A percentile compares a stretch with the other conserved stretches of the same genome.
phyloP scores from a whole-genome alignment of 2,888 invertebrate genomes.

The Eledone cirrhosa region DNA sequence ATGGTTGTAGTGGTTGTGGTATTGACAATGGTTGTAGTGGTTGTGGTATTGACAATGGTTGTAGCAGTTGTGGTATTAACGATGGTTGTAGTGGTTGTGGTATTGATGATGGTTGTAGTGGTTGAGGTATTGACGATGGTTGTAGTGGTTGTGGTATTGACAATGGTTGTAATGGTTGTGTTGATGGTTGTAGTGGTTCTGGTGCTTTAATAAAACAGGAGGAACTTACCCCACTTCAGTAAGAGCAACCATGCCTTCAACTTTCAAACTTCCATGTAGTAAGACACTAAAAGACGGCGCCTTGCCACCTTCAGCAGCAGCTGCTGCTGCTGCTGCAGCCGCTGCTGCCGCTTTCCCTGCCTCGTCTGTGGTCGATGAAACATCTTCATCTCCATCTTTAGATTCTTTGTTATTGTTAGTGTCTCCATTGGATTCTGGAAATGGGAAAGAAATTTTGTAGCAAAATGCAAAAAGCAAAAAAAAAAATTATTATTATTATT shows the following conservation, averaged over 20 bases:
- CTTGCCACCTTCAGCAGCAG: slow-evolving; percentile 70
- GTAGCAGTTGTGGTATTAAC: too few relatives aligned
- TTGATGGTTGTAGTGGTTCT: too few relatives aligned
- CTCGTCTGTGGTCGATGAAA: slow-evolving; percentile 27
- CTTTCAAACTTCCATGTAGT: slow-evolving; percentile 90
- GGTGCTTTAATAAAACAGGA: neutral
- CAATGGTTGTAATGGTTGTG: too few relatives aligned
- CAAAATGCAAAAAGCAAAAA: neutral
- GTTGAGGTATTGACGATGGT: too few relatives aligned
- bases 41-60: too few relatives aligned
- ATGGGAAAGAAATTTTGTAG: neutral
- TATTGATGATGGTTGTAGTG: too few relatives aligned
- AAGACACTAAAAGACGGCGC: slow-evolving; percentile 90
- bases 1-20: too few relatives aligned
- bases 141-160: too few relatives aligned
- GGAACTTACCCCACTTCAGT: slow-evolving; percentile 76
- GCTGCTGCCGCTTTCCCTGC: slow-evolving; percentile 17
- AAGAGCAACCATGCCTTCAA: slow-evolving; percentile 90
- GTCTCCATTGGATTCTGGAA: slow-evolving; percentile 12
- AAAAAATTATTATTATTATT: too few relatives aligned
- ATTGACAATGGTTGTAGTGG: too few relatives aligned
- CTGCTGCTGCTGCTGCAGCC: slow-evolving; percentile 29
- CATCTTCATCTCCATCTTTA: slow-evolving; percentile 49
- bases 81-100: too few relatives aligned
- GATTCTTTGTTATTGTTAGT: slow-evolving; percentile 34